Percentiles rank a stretch among this genome's conserved stretches.
phyloP scores from a whole-genome alignment of 2,113 vertebrate species.

The Eleginops maclovinus region DNA sequence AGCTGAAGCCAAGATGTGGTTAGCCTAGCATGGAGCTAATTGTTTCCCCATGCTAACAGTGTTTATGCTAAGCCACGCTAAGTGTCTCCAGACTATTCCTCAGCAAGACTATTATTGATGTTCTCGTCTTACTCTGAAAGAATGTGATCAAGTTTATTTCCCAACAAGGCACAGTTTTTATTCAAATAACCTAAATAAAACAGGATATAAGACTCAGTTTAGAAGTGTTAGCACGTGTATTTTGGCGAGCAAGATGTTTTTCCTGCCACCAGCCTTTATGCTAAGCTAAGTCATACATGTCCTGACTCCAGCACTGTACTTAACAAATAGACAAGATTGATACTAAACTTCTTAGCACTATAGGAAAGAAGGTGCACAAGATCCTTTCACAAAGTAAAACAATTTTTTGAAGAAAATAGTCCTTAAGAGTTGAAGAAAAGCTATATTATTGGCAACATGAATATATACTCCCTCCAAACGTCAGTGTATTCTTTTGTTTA shows the following conservation, averaged over 20 bases:
- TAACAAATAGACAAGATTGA: background rate
- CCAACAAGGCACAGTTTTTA: background rate
- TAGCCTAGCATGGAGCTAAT: background rate
- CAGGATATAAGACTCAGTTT: background rate
- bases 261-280: background rate
- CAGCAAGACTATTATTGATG: background rate
- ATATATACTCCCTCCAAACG: too few species aligned
- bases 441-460: too few species aligned
- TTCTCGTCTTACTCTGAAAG: background rate
- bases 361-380: too few species aligned
- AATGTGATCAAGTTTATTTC: background rate
- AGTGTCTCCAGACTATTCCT: background rate
- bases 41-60: background rate
- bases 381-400: too few species aligned
- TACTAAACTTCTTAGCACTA: too few species aligned
- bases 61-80: background rate
- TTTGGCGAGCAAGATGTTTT: background rate
- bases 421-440: too few species aligned
- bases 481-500: background rate
- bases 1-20: background rate
- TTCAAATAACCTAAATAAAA: too few species aligned
- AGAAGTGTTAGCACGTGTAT: background rate
- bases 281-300: background rate
- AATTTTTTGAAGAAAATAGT: too few species aligned
- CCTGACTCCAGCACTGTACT: background rate